Conservation (phyloP, 2,113 vertebrate genomes). For the Rostratula benghalensis region DNA sequence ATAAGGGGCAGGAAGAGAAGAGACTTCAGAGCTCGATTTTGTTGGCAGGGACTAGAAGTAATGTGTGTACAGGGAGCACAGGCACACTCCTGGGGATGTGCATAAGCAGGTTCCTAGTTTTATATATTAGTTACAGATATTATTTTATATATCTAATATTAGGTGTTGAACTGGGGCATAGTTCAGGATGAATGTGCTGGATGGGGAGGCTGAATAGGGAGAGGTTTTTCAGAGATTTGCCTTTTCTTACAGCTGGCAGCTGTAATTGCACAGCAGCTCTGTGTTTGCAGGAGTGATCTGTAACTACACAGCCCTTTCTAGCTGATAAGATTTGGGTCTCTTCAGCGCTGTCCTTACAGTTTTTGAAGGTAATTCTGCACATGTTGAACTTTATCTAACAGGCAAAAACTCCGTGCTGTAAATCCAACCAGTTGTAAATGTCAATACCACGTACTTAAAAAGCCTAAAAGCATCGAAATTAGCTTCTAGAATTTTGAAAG, state of each 20-base stretch:
- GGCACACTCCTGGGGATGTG: background rate
- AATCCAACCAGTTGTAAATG: background rate
- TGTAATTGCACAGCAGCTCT: background rate
- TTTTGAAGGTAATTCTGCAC: background rate
- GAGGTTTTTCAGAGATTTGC: background rate
- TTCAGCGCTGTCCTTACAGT: background rate
- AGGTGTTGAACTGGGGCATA: background rate
- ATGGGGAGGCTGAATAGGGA: background rate
- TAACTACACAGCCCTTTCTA: background rate
- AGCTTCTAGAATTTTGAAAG: background rate
- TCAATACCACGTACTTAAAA: background rate
- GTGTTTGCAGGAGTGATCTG: background rate
- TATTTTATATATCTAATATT: too few species aligned
- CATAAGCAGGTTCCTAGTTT: background rate
- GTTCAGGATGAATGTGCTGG: background rate
- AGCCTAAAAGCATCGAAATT: background rate
- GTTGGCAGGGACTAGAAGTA: rapidly evolving
- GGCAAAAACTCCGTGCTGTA: background rate
- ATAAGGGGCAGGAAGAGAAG: background rate
- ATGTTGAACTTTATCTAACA: background rate
- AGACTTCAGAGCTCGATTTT: background rate
- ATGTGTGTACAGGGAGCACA: rapidly evolving
- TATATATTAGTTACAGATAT: too few species aligned
- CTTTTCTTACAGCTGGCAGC: background rate
- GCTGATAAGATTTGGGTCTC: background rate